Evolutionary conservation across 23 tunicate species (phyloP), one percentile per base, ranked within the genome.

Genomic region (Corella eumyota): DNA sequence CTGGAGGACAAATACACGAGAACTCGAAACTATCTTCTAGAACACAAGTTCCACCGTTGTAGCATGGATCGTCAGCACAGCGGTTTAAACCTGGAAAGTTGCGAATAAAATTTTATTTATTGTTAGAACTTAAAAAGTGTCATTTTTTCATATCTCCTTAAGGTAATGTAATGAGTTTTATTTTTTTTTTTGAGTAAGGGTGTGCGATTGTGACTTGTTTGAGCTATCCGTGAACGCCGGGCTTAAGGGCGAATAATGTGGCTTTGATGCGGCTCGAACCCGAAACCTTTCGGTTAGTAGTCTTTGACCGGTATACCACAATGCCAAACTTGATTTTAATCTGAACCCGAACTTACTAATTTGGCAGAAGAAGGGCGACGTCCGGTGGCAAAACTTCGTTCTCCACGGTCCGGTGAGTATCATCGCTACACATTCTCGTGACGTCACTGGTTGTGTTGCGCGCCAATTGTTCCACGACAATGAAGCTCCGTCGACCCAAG

Each of bases 41-140:
- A 22, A 62, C 29, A 24, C 78, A 72, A 58, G 26, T 44, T 11
- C 78, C 78, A 3, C 58, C 70, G 60, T 72, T 61, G 25, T 33
- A n/a, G 29, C 78, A 72, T 13, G 78, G 78, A 45, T 72, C 78
- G 3, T 45, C 78, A 20, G 46, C 62, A 32, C 78, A 72, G 19
- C 38, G 59, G 32, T 72, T 72, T 20, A 72, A 72, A 44, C 45
- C 78, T 70, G 27, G 5, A 1, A 66, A 50, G 36, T 15, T 13
- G 19, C 17, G n/a, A n/a, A n/a, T n/a, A n/a, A n/a, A n/a, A n/a
- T n/a, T n/a, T n/a, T n/a, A n/a, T n/a, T n/a, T n/a, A n/a, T n/a
- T n/a, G n/a, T n/a, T n/a, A n/a, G n/a, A n/a, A n/a, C n/a, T n/a
- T n/a, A n/a, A n/a, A n/a, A n/a, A n/a, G n/a, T n/a, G n/a, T n/a